Conservation (phyloP, 1,140 invertebrate species). For the Camponotus floridanus region DNA sequence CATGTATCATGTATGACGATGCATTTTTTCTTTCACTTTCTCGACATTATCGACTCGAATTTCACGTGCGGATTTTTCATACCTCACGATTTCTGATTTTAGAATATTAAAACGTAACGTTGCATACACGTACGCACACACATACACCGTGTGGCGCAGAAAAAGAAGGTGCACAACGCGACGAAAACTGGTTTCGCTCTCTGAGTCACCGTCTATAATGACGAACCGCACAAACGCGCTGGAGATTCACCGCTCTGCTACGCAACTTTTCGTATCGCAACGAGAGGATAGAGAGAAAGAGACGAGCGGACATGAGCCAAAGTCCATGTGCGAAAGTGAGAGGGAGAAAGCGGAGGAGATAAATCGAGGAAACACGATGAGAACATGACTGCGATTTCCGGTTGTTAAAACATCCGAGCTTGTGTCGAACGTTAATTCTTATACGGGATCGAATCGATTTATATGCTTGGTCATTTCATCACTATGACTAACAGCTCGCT, state of each 20-base stretch:
- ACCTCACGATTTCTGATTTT: constrained; percentile 35
- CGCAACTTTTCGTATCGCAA: constrained; percentile 70
- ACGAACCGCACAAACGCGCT: constrained; percentile 77
- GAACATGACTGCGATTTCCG: constrained; percentile 75
- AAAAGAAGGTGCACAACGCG: constrained; percentile 67
- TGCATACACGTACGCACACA: constrained; percentile 42
- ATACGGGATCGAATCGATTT: constrained; percentile 34
- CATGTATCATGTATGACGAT: neutral
- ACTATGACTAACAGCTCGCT: neutral
- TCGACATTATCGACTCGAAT: neutral
- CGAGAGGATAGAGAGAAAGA: neutral
- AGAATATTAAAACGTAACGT: constrained; percentile 64
- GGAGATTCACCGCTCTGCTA: constrained; percentile 69
- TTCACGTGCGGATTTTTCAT: constrained; percentile 37
- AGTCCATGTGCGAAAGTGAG: constrained; percentile 7
- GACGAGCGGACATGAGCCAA: neutral
- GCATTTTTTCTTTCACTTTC: neutral
- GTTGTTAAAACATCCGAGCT: constrained; percentile 68
- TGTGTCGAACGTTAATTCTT: constrained; percentile 49
- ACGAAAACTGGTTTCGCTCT: constrained; percentile 83
- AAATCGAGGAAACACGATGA: constrained; percentile 65
- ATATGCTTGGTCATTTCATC: constrained; percentile 22
- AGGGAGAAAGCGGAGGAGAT: neutral
- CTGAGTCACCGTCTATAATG: constrained; percentile 84
- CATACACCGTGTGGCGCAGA: constrained; percentile 66